phyloP scores from a whole-genome alignment of 2,888 invertebrate species.

The Caradrina clavipalpis region DNA sequence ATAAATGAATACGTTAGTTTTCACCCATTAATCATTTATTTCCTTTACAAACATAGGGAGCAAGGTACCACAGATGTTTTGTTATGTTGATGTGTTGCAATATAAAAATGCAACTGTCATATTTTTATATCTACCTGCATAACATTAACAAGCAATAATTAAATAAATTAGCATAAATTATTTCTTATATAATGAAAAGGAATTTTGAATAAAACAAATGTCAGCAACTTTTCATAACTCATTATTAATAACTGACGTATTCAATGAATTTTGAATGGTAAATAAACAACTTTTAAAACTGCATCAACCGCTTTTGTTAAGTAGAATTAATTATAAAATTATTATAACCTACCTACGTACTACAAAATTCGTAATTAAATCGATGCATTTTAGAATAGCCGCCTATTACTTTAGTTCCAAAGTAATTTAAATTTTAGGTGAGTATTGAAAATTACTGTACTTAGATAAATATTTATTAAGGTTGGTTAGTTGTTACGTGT shows the following conservation, averaged over 20 bases:
- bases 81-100: too few relatives aligned
- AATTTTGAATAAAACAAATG: background rate
- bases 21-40: too few relatives aligned
- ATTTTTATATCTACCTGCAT: background rate
- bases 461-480: conserved; percentile 12
- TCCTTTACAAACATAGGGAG: too few relatives aligned
- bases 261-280: background rate
- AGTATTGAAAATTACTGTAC: background rate
- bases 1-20: background rate
- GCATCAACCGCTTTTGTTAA: background rate
- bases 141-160: background rate
- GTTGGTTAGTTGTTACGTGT: background rate
- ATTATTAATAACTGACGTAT: background rate
- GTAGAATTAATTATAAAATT: background rate
- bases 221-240: background rate
- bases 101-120: background rate
- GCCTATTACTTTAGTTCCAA: background rate
- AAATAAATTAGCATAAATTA: background rate
- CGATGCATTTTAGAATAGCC: too few relatives aligned
- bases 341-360: background rate
- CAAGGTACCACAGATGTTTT: too few relatives aligned
- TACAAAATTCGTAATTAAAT: background rate
- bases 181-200: background rate
- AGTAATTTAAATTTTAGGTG: background rate
- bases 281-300: background rate